Base-by-base conservation (phyloP, 1,140 invertebrate species). In the Mycetomoellerius zeteki region DNA sequence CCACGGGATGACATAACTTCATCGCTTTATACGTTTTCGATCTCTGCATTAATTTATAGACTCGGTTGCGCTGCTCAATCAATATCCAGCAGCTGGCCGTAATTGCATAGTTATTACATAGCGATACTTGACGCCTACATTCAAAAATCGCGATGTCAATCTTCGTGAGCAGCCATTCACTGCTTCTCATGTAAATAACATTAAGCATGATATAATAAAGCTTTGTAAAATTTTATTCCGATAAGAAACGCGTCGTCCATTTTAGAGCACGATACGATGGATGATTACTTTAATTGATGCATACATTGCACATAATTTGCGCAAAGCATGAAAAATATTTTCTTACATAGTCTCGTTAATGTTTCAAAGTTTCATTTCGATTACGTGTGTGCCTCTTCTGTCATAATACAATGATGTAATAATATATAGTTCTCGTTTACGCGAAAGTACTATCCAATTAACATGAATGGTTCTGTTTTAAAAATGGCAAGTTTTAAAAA, bases 1-100 rank as follows among this genome's bases (percentile, higher is more conserved):
- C 80, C 52, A 88, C 88, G 24, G 72, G 21, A 58, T 64, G 87
- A 88, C 72, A 85, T 72, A 73, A 88, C 37, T 33, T 60, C 30
- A 12, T 21, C 52, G n/a, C 47, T 88, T 72, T 77, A 54, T 56
- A 71, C 50, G 27, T 71, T 58, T 65, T 47, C 47, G 21, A 60
- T n/a, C 52, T 65, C 47, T 47, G 33, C 60, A 76, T 85, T 84
- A 73, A 65, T 78, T 89, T 72, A 50, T 24, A 52, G 24, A 71
- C 56, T 50, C 85, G 50, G 33, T 52, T 67, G 27, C 30, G 43
- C 16, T 30, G 21, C 14, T 54, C 86, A 8, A 10, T 50, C 65
- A n/a, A 47, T 56, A 64, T 77, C 65, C 56, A 77, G 4, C 72
- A 60, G 72, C 43, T 76, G 27, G 24, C 78, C 47, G 37, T 76